phyloP scores from a whole-genome alignment of 2,888 invertebrate species.

The Pseudococcus viburni region DNA sequence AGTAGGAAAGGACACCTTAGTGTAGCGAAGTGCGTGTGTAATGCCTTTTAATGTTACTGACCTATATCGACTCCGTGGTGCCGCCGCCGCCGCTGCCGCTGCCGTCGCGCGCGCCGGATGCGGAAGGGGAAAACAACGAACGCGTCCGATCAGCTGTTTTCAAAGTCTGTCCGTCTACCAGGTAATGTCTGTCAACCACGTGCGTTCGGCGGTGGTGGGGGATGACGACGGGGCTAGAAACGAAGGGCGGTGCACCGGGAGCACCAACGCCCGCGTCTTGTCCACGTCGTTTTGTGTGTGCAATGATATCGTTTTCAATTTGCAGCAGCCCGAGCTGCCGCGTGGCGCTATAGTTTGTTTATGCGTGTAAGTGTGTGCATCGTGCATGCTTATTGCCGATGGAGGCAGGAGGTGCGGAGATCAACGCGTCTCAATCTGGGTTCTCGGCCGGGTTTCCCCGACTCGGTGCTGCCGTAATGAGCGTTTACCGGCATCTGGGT shows the following conservation, averaged over 20 bases:
- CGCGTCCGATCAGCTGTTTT: conserved; percentile 70
- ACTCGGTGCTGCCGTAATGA: background rate
- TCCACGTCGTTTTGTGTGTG: background rate
- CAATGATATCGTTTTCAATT: conserved; percentile 13
- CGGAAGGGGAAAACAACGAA: conserved; percentile 64
- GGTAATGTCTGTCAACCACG: conserved; percentile 67
- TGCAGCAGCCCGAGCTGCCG: background rate
- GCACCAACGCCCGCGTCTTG: conserved; percentile 17
- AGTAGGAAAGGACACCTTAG: conserved; percentile 64
- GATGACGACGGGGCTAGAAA: background rate
- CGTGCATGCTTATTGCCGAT: background rate
- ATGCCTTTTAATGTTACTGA: conserved; percentile 65
- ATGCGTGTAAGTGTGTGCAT: background rate
- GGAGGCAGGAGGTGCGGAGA: background rate
- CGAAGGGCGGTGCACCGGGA: background rate
- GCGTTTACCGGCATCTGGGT: background rate
- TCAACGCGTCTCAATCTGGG: background rate
- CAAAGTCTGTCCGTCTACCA: conserved; percentile 68
- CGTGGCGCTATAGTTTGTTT: background rate
- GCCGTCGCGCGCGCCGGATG: conserved; percentile 68
- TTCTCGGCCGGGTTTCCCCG: background rate
- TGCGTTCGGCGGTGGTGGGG: conserved; percentile 41
- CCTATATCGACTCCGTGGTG: conserved; percentile 52
- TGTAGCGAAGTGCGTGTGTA: conserved; percentile 64
- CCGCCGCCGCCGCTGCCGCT: conserved; percentile 68